Base-by-base conservation (phyloP, 2,888 invertebrate genomes). In the Julus scanicus region DNA sequence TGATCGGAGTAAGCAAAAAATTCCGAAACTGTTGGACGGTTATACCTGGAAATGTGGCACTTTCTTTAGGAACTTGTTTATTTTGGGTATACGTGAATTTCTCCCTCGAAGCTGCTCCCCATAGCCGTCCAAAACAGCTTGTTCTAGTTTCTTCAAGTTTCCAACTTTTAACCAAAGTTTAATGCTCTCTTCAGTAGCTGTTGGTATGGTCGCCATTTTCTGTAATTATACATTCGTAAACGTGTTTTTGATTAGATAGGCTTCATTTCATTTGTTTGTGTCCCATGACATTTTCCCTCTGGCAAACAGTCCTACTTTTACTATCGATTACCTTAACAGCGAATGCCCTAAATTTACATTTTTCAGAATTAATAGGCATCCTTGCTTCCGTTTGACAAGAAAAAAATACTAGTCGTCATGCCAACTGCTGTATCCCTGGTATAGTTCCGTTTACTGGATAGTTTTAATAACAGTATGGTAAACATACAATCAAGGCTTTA, bases 121-220 rank as follows among this genome's bases (percentile, higher is more conserved):
- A 89, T 92, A 92, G 1, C 92, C 92, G 88, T 92, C 92, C 15
- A 92, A 90, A 9, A 92, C 92, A 8, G 92, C 91, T 89, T 92
- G 92, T 89, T 92, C 92, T 88, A 92, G 89, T 89, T 92, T 92
- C 39, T 92, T 91, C 48, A 92, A 90, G 88, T 92, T 92, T 71
- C 92, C 92, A n/a, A 92, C 91, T 88, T 92, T 92, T 86, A 92
- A 91, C 92, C 92, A 92, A 89, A 92, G 91, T 44, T 91, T 91
- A 53, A 92, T 92, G 84, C 92, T 92, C 89, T 92, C 92, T 85
- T 91, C 91, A 83, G 90, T 90, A 44, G 90, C 88, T 37, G 86
- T n/a, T 20, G 86, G 44, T 11, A 53, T 57, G 53, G 86, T 49
- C 53, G 53, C 48, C 86, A 86, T 86, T 86, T 86, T 53, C 84